A percentile compares a stretch with the other conserved stretches of the same genome.
phyloP scores from a whole-genome alignment of 2,113 vertebrate genomes.

The Coptodon bakossiorum region DNA sequence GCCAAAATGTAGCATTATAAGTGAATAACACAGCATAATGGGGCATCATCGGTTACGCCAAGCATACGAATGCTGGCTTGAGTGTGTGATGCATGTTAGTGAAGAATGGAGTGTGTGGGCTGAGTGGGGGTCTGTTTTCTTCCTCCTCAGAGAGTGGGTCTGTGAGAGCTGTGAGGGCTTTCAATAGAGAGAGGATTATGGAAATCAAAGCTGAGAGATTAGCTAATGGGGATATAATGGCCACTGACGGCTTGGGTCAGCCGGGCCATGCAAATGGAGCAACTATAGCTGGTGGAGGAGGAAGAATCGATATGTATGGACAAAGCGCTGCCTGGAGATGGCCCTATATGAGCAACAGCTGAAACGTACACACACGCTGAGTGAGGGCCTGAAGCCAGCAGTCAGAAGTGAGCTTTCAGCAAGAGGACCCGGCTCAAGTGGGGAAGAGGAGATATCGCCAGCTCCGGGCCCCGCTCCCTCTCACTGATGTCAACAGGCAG shows the following conservation, averaged over 20 bases:
- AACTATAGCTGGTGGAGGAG: conserved; percentile 1
- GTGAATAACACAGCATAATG: neutral
- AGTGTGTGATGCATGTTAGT: neutral
- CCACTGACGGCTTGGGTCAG: conserved; percentile 56
- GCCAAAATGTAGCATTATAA: neutral
- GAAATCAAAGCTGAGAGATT: conserved; percentile 75
- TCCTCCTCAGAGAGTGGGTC: conserved; percentile 23
- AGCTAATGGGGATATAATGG: conserved; percentile 77
- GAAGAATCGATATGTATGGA: conserved; percentile 42
- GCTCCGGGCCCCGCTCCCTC: conserved; percentile 6
- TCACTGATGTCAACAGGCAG: conserved; percentile 64
- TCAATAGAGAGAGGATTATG: conserved; percentile 71
- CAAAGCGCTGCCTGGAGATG: conserved; percentile 6
- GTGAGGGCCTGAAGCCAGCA: conserved; percentile 32
- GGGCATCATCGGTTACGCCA: neutral
- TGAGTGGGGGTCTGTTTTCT: neutral
- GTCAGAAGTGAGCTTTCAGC: conserved; percentile 57
- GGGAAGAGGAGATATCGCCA: conserved; percentile 40
- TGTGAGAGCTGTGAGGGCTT: conserved; percentile 63
- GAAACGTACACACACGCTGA: neutral
- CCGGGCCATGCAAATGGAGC: conserved; percentile 62
- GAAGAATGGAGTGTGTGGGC: neutral
- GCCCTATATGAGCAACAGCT: conserved; percentile 1
- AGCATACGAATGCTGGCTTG: neutral
- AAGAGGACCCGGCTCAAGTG: conserved; percentile 24